Base-by-base conservation (phyloP, 2,888 invertebrate genomes). In the Rhogogaster chlorosoma region DNA sequence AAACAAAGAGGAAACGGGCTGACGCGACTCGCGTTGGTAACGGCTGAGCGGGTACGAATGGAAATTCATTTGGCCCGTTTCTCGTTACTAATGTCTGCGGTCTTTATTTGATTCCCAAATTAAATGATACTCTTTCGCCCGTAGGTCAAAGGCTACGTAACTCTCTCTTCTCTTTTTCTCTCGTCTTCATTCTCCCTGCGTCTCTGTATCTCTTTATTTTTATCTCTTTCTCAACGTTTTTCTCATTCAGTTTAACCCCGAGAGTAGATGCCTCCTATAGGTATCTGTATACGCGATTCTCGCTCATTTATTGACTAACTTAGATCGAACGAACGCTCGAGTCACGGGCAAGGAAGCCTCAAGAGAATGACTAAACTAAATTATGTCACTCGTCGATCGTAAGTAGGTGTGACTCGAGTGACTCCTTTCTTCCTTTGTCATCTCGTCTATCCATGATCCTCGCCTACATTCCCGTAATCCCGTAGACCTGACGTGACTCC, bases 71-170 rank as follows among this genome's bases (percentile, higher is more conserved):
- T 84, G 75, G 64, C 36, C 22, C 75, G 77, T 75, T 77, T 29
- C 77, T 45, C 84, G 75, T 77, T 75, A 84, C 64, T 57, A 32
- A 64, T 64, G 73, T 45, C 77, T 36, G 73, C 45, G 42, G 84
- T 64, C 57, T 67, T 84, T 45, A 75, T 84, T 77, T 53, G 84
- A 84, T 84, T 84, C 64, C 67, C 77, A 84, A 71, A 84, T 83
- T 83, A 67, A 83, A 83, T 83, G 80, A 80, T 80, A 80, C 80
- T 80, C 80, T 80, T 80, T 80, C 80, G 26, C 80, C n/a, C 38
- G 64, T 80, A 80, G 61, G 70, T 83, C 83, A 42, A 42, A 67
- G 57, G 83, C 29, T 38, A 26, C 22, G 18, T 49, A 32, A 38
- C 80, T 38, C 42, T 5, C 36, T 22, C 22, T 77, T n/a, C 29